Evolutionary conservation across 2,888 invertebrate genomes (phyloP).

Genomic region (Argynnis bischoffii): DNA sequence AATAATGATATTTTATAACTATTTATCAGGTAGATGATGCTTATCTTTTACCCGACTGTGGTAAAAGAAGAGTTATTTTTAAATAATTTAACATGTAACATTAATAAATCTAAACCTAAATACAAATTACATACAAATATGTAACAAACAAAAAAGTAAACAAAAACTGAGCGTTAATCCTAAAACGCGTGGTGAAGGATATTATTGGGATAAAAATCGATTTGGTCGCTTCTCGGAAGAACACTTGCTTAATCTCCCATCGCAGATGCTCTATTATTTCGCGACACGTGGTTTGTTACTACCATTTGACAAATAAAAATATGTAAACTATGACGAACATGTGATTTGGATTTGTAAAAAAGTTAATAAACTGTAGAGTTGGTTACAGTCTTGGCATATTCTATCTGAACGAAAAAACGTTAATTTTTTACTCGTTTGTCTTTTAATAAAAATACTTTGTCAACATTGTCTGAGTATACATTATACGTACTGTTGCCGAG

Average conservation of each 20-base stretch:
- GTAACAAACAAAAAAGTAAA: conserved; percentile 42
- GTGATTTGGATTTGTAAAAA: conserved; percentile 6
- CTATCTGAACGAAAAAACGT: too few species aligned
- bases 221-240: conserved; percentile 69
- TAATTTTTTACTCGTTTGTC: too few species aligned
- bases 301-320: conserved; percentile 26
- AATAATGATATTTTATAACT: too few species aligned
- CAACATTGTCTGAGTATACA: too few species aligned
- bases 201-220: conserved; percentile 53
- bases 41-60: too few species aligned
- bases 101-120: background rate
- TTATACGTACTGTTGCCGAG: too few species aligned
- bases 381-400: too few species aligned
- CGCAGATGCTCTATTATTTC: conserved; percentile 69
- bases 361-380: too few species aligned
- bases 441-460: too few species aligned
- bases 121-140: conserved; percentile 6
- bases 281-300: conserved; percentile 68
- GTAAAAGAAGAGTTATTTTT: background rate
- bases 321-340: background rate
- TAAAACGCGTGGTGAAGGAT: conserved; percentile 55
- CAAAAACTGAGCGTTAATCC: conserved; percentile 58
- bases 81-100: background rate
- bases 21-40: too few species aligned
- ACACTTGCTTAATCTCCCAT: conserved; percentile 78